Base-by-base conservation (phyloP, 2,113 vertebrate genomes). In the Myrmecophaga tridactyla region DNA sequence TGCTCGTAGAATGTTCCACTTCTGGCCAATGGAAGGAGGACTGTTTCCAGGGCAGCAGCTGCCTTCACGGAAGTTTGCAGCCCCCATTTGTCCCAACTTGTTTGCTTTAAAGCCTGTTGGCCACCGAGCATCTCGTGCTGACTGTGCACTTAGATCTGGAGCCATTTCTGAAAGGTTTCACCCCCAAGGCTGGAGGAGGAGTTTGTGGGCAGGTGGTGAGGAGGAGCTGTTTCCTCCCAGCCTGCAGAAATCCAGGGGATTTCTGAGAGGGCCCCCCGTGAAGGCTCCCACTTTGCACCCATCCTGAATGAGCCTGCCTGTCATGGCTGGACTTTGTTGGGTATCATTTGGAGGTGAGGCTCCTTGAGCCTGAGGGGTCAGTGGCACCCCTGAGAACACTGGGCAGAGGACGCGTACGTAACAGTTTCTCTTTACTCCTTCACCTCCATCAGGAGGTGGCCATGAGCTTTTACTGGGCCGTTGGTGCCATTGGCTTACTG, bases 1-100 rank as follows among this genome's bases (percentile, higher is more conserved):
- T 11, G 39, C n/a, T 6, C 10, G 0, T 7, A 6, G 6, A 14
- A 29, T 0, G 0, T 5, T 7, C 1, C 1, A 1, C 31, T 43
- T 43, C 48, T 18, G 31, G 0, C 21, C 12, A 1, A 0, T 7
- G 1, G 29, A 18, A 8, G n/a, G 7, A 4, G n/a, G 36, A 23
- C 0, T 6, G 0, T 6, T 7, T 5, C 14, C n/a, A 11, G 18
- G 12, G 9, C 15, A 20, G 51, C 11, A 10, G 62, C 73, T 43
- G 18, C 34, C 31, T 31, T 12, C 7, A 0, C 8, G 2, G 5
- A 10, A 36, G 36, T 25, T 1, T 0, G 58, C 11, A 1, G 17
- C 43, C 43, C 69, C 27, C 4, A 0, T 4, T 4, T 27, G 34
- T 13, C 63, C 15, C 4, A 3, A 0, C 15, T 13, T 0, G 17